Conservation (phyloP, 2,113 vertebrate species). For the Ariopsis seemanni region DNA sequence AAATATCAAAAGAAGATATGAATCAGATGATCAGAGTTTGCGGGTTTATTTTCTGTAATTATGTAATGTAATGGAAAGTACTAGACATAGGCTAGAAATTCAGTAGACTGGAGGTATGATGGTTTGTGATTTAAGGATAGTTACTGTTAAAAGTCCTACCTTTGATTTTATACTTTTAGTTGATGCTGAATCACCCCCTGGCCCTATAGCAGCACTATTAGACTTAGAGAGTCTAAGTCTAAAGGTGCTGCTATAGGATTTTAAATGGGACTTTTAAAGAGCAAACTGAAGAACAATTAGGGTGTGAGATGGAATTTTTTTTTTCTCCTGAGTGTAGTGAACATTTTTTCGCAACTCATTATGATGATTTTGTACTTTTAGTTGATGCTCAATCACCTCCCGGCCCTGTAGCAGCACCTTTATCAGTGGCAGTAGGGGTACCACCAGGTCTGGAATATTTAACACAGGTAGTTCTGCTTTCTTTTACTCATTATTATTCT, state of each 20-base stretch:
- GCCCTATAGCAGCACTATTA: slow-evolving; percentile 14
- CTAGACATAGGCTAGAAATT: neutral
- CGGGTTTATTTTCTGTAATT: neutral
- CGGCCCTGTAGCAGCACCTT: slow-evolving; percentile 20
- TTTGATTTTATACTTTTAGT: slow-evolving; percentile 9
- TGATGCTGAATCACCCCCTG: slow-evolving; percentile 37
- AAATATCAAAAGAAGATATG: slow-evolving; percentile 21
- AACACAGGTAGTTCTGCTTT: slow-evolving; percentile 72
- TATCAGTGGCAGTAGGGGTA: slow-evolving; percentile 67
- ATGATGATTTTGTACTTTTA: slow-evolving; percentile 3
- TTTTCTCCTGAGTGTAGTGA: neutral
- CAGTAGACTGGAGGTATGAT: neutral
- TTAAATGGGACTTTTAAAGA: neutral
- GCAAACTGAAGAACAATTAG: neutral
- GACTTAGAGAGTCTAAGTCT: too few relatives aligned
- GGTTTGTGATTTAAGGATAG: neutral
- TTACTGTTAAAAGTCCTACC: neutral
- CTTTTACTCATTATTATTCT: neutral
- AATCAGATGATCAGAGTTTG: neutral
- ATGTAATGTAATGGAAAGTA: neutral
- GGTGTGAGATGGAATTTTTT: neutral
- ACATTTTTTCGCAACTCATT: neutral
- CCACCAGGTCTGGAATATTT: slow-evolving; percentile 83
- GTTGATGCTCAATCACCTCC: slow-evolving; percentile 37
- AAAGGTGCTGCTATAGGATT: neutral